Evolutionary conservation across 2,113 vertebrate genomes (phyloP).

Genomic region (Thinocorus orbignyianus): DNA sequence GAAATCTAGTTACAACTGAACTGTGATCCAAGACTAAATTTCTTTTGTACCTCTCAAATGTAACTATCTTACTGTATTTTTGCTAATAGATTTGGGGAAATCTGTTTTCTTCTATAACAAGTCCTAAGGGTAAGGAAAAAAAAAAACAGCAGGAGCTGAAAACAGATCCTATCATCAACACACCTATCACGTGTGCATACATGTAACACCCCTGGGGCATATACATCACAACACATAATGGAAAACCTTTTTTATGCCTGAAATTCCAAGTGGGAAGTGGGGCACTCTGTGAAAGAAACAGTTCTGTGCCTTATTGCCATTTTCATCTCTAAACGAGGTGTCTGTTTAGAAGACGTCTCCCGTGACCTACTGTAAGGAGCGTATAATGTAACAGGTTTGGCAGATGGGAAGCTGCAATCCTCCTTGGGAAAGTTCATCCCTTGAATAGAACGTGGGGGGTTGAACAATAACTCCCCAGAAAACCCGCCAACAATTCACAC

Average conservation of each 20-base stretch:
- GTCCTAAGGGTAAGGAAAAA: background rate
- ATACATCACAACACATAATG: background rate
- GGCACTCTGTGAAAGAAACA: background rate
- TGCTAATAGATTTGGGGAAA: background rate
- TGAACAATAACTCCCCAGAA: slow-evolving; percentile 36
- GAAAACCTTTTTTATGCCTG: background rate
- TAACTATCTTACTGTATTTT: background rate
- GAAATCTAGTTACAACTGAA: background rate
- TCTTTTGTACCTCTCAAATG: background rate
- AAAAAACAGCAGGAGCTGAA: background rate
- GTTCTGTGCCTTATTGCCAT: background rate
- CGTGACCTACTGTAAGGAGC: background rate
- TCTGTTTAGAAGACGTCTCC: background rate
- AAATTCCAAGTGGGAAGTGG: background rate
- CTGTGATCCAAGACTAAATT: background rate
- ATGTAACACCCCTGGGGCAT: background rate
- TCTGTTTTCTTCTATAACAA: background rate
- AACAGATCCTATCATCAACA: background rate
- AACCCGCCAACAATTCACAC: background rate
- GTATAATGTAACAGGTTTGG: background rate
- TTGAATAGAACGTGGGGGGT: background rate
- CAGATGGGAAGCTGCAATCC: background rate
- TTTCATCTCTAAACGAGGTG: background rate
- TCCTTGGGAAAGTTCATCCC: background rate
- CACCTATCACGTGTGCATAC: background rate